Evolutionary conservation across 2,888 invertebrate species (phyloP), one percentile per base, ranked within the genome.

Genomic region (Cephus sareptanus): DNA sequence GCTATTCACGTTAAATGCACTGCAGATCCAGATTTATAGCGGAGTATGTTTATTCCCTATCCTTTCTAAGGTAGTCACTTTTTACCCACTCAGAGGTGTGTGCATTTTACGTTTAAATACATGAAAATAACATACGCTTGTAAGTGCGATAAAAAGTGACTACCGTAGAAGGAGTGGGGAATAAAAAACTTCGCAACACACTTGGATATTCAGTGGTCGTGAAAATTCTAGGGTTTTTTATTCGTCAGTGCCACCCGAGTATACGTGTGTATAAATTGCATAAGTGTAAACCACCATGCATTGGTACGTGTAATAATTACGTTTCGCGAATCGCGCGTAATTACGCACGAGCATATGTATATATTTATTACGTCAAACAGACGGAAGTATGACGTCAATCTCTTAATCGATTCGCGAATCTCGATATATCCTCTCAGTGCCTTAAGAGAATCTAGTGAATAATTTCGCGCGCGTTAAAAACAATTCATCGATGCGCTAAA

Each of bases 1-100:
- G 86, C 83, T 88, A 81, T 86, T 84, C 13, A 81, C 84, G 79
- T 84, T 33, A 31, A 71, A 37, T 15, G 15, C 37, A 37, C 37
- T 37, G 37, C 13, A 15, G 13, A 37, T 37, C 13, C 15, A 37
- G 0, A 15, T 37, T 13, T 37, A 15, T 37, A 37, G 37, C 37
- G 13, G 12, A 12, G 3, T 37, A 4, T 13, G 37, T 37, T 37
- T 37, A 37, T 37, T 37, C 37, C 13, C 37, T 37, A 37, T 37
- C 13, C 13, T 37, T 13, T 37, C 4, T 37, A 37, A 37, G 4
- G 37, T 37, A 37, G 37, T 37, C 37, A 37, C 37, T 37, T 37
- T 15, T 37, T 37, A 37, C 4, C 4, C 37, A 4, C 15, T 1
- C 0, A 15, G 4, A 37, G 15, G 15, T 1, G 15, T 37, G 4